Evolutionary conservation across 1,140 invertebrate genomes (phyloP).

Genomic region (Pemphigus obesinymphae): DNA sequence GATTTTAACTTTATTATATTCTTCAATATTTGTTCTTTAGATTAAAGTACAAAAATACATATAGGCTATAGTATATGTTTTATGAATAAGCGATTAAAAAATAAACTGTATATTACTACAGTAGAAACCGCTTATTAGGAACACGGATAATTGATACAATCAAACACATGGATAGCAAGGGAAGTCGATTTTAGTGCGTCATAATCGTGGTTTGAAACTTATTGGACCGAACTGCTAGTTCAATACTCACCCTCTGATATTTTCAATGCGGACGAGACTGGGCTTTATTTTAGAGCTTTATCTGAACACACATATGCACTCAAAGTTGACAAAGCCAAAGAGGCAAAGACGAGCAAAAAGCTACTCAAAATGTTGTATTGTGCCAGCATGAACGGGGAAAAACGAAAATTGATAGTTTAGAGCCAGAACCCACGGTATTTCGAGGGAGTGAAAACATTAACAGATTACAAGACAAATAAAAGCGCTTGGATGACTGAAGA

Average conservation of each 20-base stretch:
- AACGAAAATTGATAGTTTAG: slow-evolving; percentile 54
- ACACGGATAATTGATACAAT: too few relatives aligned
- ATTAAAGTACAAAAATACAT: too few relatives aligned
- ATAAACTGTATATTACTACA: too few relatives aligned
- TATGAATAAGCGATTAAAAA: too few relatives aligned
- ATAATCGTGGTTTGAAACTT: not conserved
- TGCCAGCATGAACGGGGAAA: slow-evolving; percentile 50
- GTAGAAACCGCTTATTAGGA: too few relatives aligned
- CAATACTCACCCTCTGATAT: slow-evolving; percentile 40
- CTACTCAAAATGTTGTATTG: slow-evolving; percentile 49
- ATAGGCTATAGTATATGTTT: too few relatives aligned
- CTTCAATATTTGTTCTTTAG: too few relatives aligned
- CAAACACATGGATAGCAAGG: not conserved
- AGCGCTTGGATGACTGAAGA: too few relatives aligned
- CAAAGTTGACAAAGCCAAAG: slow-evolving; percentile 48
- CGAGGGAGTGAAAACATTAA: too few relatives aligned
- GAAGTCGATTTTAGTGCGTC: too few relatives aligned
- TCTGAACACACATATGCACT: slow-evolving; percentile 49
- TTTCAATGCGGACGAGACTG: slow-evolving; percentile 53
- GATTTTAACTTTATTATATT: too few relatives aligned
- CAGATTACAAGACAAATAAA: not conserved
- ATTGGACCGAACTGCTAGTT: not conserved
- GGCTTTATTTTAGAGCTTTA: slow-evolving; percentile 50
- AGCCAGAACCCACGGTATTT: slow-evolving; percentile 34
- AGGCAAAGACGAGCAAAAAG: slow-evolving; percentile 51